Conservation (phyloP, 2,113 vertebrate genomes). For the Capreolus pygargus region DNA sequence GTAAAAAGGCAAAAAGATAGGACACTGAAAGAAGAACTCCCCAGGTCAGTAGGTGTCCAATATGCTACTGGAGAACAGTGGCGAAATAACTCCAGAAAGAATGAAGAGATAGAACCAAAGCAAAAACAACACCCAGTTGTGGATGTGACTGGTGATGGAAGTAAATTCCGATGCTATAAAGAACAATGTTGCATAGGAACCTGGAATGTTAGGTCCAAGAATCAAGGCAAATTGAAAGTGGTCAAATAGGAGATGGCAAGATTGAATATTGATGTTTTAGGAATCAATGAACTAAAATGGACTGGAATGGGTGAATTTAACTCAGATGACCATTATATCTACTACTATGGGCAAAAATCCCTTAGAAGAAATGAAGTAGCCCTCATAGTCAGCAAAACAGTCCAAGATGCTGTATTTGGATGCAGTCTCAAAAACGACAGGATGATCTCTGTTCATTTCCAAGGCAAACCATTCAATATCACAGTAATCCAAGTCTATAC, state of each 20-base stretch:
- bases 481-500: not conserved
- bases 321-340: not conserved
- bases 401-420: not conserved
- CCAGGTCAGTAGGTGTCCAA: not conserved
- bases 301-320: not conserved
- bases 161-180: not conserved
- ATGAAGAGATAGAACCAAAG: not conserved
- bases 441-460: not conserved
- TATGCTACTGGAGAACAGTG: not conserved
- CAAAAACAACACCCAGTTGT: not conserved
- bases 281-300: not conserved
- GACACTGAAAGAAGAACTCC: not conserved
- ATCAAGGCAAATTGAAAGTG: not conserved
- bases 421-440: not conserved
- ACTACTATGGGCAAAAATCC: not conserved
- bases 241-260: not conserved
- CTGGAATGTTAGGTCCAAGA: not conserved
- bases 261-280: not conserved
- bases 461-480: not conserved
- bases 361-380: not conserved
- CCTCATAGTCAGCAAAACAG: not conserved
- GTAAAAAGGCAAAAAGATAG: not conserved
- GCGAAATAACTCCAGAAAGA: not conserved
- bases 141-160: not conserved
- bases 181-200: not conserved